These are phyloP conservation scores for Calliphora vomitoria DNA, from an alignment of 2,888 invertebrate genomes.

Conservation along the genomic window DNA sequence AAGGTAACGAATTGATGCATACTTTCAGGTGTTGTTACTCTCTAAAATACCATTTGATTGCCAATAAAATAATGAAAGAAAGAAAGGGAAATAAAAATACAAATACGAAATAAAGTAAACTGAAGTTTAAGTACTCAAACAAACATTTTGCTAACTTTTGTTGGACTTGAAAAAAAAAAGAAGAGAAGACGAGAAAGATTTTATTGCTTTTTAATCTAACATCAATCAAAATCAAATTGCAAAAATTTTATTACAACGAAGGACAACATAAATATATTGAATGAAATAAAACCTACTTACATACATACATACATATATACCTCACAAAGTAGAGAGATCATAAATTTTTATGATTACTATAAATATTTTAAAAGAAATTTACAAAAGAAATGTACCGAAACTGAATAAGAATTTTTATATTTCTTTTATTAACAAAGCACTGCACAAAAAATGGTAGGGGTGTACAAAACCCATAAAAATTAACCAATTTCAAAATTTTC, in stretches of 20 bases:
- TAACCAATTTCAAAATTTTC: conserved; percentile 53
- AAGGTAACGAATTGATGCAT: conserved; percentile 1
- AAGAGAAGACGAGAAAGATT: conserved; percentile 28
- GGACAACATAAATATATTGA: conserved; percentile 19
- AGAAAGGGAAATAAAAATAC: conserved; percentile 18
- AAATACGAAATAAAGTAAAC: background rate
- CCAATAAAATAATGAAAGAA: conserved; percentile 50
- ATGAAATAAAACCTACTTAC: background rate
- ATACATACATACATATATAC: background rate
- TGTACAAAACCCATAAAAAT: conserved; percentile 54
- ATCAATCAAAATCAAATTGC: conserved; percentile 77
- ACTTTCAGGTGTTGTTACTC: conserved; percentile 56
- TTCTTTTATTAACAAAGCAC: conserved; percentile 22
- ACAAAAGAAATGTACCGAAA: conserved; percentile 7
- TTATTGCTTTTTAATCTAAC: conserved; percentile 76
- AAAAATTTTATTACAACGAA: conserved; percentile 62
- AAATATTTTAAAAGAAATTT: conserved; percentile 42
- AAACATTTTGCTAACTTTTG: conserved; percentile 30
- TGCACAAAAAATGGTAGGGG: background rate
- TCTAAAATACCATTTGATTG: conserved; percentile 37
- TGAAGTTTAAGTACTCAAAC: conserved; percentile 25
- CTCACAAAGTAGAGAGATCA: conserved; percentile 30
- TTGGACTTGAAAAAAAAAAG: background rate
- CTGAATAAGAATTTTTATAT: conserved; percentile 23
- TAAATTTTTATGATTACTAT: conserved; percentile 55